Conservation (phyloP, 2,797 vertebrate genomes). For the Diplodus puntazzo region DNA sequence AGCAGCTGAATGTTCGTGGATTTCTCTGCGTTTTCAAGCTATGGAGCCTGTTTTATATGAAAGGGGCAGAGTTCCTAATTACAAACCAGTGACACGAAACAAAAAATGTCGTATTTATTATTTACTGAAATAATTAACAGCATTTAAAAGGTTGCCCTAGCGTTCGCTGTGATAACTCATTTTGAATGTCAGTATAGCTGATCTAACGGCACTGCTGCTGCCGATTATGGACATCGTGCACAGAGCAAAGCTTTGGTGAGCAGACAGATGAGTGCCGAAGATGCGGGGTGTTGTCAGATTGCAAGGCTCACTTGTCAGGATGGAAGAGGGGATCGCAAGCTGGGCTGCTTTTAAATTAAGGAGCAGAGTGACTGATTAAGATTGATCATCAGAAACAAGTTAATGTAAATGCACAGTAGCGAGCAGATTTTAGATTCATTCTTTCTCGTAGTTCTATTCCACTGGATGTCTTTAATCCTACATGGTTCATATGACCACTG, state of each 20-base stretch:
- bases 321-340: not conserved
- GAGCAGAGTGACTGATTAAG: not conserved
- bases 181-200: not conserved
- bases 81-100: not conserved
- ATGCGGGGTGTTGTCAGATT: not conserved
- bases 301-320: not conserved
- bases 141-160: not conserved
- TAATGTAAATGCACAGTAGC: not conserved
- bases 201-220: not conserved
- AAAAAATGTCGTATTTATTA: not conserved
- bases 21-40: not conserved
- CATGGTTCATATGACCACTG: too few species aligned
- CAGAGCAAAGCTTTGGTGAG: not conserved
- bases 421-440: not conserved
- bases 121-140: too few species aligned
- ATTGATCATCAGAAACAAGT: not conserved
- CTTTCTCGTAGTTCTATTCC: not conserved
- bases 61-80: not conserved
- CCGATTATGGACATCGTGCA: not conserved
- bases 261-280: not conserved
- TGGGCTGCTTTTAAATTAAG: conserved; percentile 14
- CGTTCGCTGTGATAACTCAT: conserved; percentile 8
- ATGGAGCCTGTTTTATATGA: not conserved
- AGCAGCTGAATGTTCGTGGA: not conserved
- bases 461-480: too few species aligned